A percentile compares a stretch with the other conserved stretches of the same genome.
Evolutionary conservation across 64 coral and sea anemone species (phyloP).

Genomic region (Pachyseris speciosa): DNA sequence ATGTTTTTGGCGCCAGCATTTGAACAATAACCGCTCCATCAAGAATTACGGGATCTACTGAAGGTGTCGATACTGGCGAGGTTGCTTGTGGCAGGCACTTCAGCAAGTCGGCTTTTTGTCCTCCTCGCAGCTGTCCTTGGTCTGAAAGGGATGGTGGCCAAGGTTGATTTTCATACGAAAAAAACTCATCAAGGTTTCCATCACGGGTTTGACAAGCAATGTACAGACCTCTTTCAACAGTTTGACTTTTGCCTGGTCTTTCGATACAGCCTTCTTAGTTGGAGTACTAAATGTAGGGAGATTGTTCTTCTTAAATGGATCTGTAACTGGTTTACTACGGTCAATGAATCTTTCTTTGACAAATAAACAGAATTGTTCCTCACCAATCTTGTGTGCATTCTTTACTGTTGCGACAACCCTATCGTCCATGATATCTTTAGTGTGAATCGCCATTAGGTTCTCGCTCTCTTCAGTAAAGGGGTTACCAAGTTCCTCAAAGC

Average conservation of each 20-base stretch:
- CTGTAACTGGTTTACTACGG: neutral
- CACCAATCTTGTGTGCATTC: neutral
- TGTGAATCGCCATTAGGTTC: slow-evolving; percentile 35
- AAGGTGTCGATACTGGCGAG: slow-evolving; percentile 21
- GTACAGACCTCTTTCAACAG: slow-evolving; percentile 39
- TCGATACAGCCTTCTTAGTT: neutral
- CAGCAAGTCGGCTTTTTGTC: slow-evolving; percentile 45
- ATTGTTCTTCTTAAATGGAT: slow-evolving; percentile 18
- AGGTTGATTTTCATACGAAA: slow-evolving; percentile 55
- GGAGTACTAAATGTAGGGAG: neutral
- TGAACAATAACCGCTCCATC: slow-evolving; percentile 62
- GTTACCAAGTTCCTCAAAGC: slow-evolving; percentile 34
- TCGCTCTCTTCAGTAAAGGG: neutral
- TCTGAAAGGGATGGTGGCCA: slow-evolving; percentile 58
- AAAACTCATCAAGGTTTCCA: slow-evolving; percentile 22
- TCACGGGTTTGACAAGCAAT: slow-evolving; percentile 33
- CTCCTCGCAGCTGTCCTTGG: slow-evolving; percentile 52
- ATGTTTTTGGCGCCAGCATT: slow-evolving; percentile 51
- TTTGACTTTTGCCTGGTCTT: slow-evolving; percentile 19
- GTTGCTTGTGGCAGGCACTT: slow-evolving; percentile 61
- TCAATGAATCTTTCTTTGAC: slow-evolving; percentile 24
- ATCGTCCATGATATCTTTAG: slow-evolving; percentile 46
- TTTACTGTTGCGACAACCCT: neutral
- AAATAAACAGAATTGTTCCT: neutral
- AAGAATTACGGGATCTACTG: slow-evolving; percentile 62